Percentiles rank a stretch among this genome's conserved stretches.
Conservation (phyloP, 2,113 vertebrate species). For the Plectropomus leopardus region DNA sequence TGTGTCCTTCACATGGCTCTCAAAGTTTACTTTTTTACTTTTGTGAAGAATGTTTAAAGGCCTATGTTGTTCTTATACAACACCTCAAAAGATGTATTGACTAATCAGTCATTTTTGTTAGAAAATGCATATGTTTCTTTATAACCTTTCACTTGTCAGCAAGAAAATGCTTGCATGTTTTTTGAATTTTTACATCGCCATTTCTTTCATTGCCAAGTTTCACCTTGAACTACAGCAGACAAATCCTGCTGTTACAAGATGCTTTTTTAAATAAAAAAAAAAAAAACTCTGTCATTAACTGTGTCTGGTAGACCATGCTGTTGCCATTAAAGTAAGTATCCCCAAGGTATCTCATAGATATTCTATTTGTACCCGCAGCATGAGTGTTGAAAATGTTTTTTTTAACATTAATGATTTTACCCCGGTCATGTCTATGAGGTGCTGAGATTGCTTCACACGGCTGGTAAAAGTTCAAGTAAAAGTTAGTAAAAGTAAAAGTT, state of each 20-base stretch:
- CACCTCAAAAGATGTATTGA: not conserved
- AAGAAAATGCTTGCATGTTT: not conserved
- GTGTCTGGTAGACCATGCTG: not conserved
- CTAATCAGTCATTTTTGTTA: not conserved
- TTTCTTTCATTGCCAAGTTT: conserved; percentile 18
- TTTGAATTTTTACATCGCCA: not conserved
- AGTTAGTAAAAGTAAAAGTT: too few species aligned
- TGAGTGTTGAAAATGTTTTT: not conserved
- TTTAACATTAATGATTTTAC: conserved; percentile 26
- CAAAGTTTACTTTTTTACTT: conserved; percentile 32
- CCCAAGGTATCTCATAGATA: not conserved
- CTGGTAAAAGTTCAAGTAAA: conserved; percentile 25
- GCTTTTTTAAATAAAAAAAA: conserved; percentile 15
- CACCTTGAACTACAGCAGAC: conserved; percentile 12
- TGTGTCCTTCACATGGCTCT: conserved; percentile 18
- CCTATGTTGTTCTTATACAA: not conserved
- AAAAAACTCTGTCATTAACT: not conserved
- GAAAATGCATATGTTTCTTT: not conserved
- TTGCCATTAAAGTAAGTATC: not conserved
- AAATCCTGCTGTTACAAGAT: conserved; percentile 5
- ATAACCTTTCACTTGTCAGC: not conserved
- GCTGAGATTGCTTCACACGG: not conserved
- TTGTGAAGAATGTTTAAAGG: conserved; percentile 9
- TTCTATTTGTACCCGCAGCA: not conserved
- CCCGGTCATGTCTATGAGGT: conserved; percentile 1